phyloP scores from a whole-genome alignment of 2,888 invertebrate species.

The Selenia dentaria region DNA sequence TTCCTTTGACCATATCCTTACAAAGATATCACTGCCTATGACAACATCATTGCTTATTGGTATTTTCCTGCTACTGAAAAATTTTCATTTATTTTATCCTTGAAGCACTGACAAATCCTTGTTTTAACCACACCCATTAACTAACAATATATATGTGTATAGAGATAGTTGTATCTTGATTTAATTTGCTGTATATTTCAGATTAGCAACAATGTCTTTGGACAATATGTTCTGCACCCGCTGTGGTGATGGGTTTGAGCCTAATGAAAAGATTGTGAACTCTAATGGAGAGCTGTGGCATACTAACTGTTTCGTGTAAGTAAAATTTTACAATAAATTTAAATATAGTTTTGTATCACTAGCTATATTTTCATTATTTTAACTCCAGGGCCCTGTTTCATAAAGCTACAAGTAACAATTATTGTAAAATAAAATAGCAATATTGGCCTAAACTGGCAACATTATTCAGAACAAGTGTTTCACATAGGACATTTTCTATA shows the following conservation, averaged over 20 bases:
- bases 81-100: slow-evolving; percentile 21
- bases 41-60: background rate
- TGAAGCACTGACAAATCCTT: slow-evolving; percentile 11
- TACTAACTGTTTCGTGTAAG: slow-evolving; percentile 99
- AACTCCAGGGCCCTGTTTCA: too few species aligned
- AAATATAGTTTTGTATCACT: too few species aligned
- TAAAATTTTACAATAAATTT: slow-evolving; percentile 41
- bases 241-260: slow-evolving; percentile 97
- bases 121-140: slow-evolving; percentile 4
- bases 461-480: too few species aligned
- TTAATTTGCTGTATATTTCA: slow-evolving; percentile 42
- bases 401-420: too few species aligned
- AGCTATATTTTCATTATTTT: too few species aligned
- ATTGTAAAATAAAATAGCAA: too few species aligned
- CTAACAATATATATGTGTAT: background rate
- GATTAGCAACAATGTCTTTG: slow-evolving; percentile 89
- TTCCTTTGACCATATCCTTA: background rate
- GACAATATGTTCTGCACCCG: slow-evolving; percentile 97
- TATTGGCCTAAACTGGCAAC: too few species aligned
- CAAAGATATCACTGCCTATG: background rate
- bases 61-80: slow-evolving; percentile 23
- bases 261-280: slow-evolving; percentile 99
- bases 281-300: slow-evolving; percentile 99
- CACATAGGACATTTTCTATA: too few species aligned
- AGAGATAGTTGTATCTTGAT: too few species aligned